phyloP scores from a whole-genome alignment of 2,113 vertebrate species.

The Patagioenas fasciata region DNA sequence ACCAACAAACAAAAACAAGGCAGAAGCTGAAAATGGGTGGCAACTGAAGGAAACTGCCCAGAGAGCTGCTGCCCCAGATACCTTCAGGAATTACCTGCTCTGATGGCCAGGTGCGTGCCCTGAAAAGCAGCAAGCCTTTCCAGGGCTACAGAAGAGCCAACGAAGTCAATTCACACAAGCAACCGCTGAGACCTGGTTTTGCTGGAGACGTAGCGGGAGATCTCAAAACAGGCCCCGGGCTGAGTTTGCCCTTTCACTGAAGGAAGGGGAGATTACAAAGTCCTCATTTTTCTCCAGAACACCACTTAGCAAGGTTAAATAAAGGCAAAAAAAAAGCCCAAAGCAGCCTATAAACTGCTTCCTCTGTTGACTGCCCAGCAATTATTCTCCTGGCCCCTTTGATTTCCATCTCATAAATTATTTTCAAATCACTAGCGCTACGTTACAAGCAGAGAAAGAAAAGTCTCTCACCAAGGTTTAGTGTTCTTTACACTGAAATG shows the following conservation, averaged over 20 bases:
- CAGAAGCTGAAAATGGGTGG: neutral
- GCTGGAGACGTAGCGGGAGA: neutral
- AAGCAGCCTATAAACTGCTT: neutral
- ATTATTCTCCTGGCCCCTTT: neutral
- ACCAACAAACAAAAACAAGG: neutral
- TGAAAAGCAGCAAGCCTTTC: accelerated
- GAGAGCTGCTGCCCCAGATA: neutral
- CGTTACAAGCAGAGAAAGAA: neutral
- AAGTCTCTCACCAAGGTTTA: neutral
- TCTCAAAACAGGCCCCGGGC: neutral
- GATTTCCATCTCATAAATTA: neutral
- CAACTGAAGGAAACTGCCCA: neutral
- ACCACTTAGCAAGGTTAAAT: neutral
- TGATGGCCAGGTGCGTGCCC: accelerated
- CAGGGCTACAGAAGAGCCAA: neutral
- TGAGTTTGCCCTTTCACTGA: neutral
- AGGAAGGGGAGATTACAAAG: neutral
- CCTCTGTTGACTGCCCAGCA: neutral
- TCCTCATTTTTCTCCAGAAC: neutral
- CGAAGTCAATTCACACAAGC: neutral
- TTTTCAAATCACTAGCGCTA: neutral
- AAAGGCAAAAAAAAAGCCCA: neutral
- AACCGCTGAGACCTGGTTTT: neutral
- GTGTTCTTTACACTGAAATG: neutral
- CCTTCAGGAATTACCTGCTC: neutral